Percentiles rank a stretch among this genome's conserved stretches.
Conservation (phyloP, 2,797 vertebrate genomes). For the Helostoma temminkii region DNA sequence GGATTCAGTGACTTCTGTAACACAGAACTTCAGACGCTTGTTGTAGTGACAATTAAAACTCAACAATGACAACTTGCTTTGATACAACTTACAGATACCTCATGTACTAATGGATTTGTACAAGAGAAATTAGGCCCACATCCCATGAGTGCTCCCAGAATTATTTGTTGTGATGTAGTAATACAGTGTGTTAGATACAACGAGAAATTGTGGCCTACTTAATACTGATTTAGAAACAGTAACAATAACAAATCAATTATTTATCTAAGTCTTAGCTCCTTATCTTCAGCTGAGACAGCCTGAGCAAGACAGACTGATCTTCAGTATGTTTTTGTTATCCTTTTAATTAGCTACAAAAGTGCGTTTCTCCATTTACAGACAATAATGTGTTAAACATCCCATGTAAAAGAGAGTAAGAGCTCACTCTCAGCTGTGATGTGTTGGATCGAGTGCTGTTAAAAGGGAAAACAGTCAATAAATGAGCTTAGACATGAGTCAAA, state of each 20-base stretch:
- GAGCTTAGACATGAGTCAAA: constrained; percentile 14
- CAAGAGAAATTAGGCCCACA: constrained; percentile 42
- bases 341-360: constrained; percentile 26
- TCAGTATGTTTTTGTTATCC: constrained; percentile 7
- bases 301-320: constrained; percentile 14
- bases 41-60: constrained; percentile 47
- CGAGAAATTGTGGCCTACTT: constrained; percentile 7
- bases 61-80: constrained; percentile 31
- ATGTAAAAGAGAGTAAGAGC: constrained; percentile 24
- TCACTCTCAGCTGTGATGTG: constrained; percentile 18
- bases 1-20: constrained; percentile 15
- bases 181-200: constrained; percentile 32
- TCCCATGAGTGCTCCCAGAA: constrained; percentile 23
- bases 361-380: constrained; percentile 17
- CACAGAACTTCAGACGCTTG: constrained; percentile 20
- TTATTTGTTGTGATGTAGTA: constrained; percentile 36
- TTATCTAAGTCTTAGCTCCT: constrained; percentile 29
- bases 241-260: constrained; percentile 34
- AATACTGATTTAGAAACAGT: constrained; percentile 19
- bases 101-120: constrained; percentile 19
- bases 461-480: constrained; percentile 16
- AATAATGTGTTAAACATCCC: constrained; percentile 23
- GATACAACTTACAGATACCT: constrained; percentile 16
- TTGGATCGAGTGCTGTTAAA: constrained; percentile 16
- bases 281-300: constrained; percentile 35